Conservation (phyloP, 1,140 invertebrate species). For the Camponotus vicinus region DNA sequence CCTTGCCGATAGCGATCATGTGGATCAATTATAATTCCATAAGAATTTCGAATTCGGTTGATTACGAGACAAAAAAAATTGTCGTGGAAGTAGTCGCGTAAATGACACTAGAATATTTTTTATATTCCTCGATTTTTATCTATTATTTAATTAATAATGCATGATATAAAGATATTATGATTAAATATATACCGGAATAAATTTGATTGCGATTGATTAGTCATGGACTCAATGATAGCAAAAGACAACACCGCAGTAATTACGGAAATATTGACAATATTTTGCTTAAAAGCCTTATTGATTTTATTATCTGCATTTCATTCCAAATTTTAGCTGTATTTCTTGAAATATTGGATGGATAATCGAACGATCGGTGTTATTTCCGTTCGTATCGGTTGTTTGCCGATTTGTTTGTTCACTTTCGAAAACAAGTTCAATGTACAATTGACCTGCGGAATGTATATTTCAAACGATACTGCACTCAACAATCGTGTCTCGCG, state of each 20-base stretch:
- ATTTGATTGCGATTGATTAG: neutral
- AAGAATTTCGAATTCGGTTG: neutral
- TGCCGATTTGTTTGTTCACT: conserved; percentile 18
- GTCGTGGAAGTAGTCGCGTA: neutral
- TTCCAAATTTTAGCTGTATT: neutral
- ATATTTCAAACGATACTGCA: conserved; percentile 28
- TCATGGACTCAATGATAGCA: neutral
- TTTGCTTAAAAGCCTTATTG: neutral
- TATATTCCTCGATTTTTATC: conserved; percentile 26
- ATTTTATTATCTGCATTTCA: neutral
- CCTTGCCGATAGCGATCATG: neutral
- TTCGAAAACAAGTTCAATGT: conserved; percentile 60
- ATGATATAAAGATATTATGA: neutral
- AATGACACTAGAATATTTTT: neutral
- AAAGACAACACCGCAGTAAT: neutral
- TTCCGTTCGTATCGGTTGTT: neutral
- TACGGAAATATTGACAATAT: neutral
- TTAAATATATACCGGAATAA: neutral
- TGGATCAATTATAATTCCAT: neutral
- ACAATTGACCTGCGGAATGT: conserved; percentile 15
- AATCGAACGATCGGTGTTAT: conserved; percentile 1
- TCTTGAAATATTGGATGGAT: neutral
- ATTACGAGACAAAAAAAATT: neutral
- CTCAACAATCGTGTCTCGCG: neutral
- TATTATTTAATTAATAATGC: neutral